These are phyloP conservation scores for Sphaerophoria taeniata DNA, from an alignment of 2,888 invertebrate species.

Conservation along the genomic window DNA sequence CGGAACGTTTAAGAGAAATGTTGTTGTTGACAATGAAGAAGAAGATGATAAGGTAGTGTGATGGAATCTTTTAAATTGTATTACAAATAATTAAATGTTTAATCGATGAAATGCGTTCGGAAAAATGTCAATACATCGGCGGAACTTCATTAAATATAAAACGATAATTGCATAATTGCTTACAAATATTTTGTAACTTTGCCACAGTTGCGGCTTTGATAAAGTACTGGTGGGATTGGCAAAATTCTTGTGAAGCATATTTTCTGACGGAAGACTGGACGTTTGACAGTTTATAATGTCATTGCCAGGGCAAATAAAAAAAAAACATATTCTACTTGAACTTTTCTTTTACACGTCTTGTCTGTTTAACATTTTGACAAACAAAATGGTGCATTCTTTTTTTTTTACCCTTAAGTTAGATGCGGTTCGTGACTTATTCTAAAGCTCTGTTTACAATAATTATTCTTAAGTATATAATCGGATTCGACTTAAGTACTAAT, in stretches of 20 bases:
- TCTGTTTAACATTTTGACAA: no score
- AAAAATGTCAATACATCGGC: constrained; percentile 22
- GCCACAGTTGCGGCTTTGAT: constrained; percentile 8
- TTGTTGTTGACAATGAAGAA: neutral
- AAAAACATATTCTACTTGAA: no score
- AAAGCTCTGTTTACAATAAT: no score
- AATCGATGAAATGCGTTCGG: constrained; percentile 31
- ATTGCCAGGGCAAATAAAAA: no score
- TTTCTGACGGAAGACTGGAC: no score
- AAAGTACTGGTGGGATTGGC: constrained; percentile 14
- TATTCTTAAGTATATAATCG: no score
- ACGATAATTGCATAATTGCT: constrained; percentile 66
- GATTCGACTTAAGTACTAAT: no score
- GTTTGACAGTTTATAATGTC: no score
- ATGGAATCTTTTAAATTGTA: neutral
- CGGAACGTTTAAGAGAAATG: neutral
- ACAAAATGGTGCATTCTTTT: no score
- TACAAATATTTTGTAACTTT: constrained; percentile 63
- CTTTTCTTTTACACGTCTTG: no score
- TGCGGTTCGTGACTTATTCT: no score
- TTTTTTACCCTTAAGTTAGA: no score
- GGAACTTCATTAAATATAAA: neutral
- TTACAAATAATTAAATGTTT: constrained; percentile 45
- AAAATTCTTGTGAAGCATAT: neutral
- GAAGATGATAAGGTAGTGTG: neutral